Evolutionary conservation across 1,140 invertebrate species (phyloP), one percentile per base, ranked within the genome.

Genomic region (Magallana angulata): DNA sequence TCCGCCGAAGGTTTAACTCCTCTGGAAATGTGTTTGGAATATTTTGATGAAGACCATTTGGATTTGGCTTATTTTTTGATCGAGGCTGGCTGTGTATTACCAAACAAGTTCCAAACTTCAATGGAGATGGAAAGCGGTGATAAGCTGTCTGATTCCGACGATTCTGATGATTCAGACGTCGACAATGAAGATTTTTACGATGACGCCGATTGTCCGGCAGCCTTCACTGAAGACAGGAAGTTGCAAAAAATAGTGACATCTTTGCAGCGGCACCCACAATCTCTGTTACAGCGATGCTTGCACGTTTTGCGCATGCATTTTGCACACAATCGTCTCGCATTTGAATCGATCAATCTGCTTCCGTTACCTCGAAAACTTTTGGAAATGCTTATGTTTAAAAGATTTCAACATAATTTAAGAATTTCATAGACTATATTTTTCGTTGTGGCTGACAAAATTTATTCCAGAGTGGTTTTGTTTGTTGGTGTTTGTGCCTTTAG

Each of bases 41-140:
- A 87, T 59, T 48, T 58, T 14, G 86, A 68, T n/a, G 84, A 89
- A 16, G 88, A 85, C n/a, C 86, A 89, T 16, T 71, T 81, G 18
- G 59, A 81, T 36, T 48, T 89, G 12, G 58, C 71, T 7, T 85
- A 85, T 59, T 84, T 89, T 82, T 30, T 89, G 16, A 60, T 89
- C 24, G 83, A 87, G 11, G 56, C 84, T 71, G 85, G 83, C 0
- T 82, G 71, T 62, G 59, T 48, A 68, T 57, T 89, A 56, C 82
- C 87, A 57, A n/a, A 60, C 57, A 59, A 83, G 58, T 24, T 57
- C 30, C 12, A 11, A 12, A 5, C 11, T 59, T 57, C 16, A 36
- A 7, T 60, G 1, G 81, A 68, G 9, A 48, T 58, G 60, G 71
- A 68, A 14, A 11, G 9, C n/a, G 59, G 71, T 57, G 56, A 56